Evolutionary conservation across 2,888 invertebrate genomes (phyloP), one percentile per base, ranked within the genome.

Genomic region (Caenorhabditis panamensis): DNA sequence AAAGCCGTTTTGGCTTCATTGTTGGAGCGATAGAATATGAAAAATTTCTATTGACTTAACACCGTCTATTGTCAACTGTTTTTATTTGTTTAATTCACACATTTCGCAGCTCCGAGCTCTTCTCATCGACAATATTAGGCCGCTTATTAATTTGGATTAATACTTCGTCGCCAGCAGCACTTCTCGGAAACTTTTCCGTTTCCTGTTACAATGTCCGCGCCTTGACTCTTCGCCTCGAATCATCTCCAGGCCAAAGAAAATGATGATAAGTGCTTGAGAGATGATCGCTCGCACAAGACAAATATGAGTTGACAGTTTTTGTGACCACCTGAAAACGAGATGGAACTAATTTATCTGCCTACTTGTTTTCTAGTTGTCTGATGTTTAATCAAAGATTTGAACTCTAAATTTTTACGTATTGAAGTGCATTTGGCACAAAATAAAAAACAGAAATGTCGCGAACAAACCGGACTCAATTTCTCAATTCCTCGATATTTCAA

Each of bases 41-140:
- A 75, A 75, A 75, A 66, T 75, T 75, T 75, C 18, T 75, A 75
- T 75, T 75, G 75, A 75, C 75, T 75, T 75, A 64, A 64, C 72
- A 72, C 67, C 69, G 66, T 72, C 71, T 58, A 67, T 72, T 79
- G 79, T 79, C 79, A 79, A 79, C 66, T 79, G 79, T 79, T 79
- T 72, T 79, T 79, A 67, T 79, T 79, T 79, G 79, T 72, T 79
- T 62, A 72, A 72, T 79, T 79, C 76, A 76, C 76, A 67, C 44
- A 36, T 61, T 66, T 78, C 66, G 64, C 64, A 59, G 58, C 63
- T 63, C 49, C 66, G 78, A 66, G 66, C 78, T 71, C 78, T 71
- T 66, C 78, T 44, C 66, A 66, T 44, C 61, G 63, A 63, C 63
- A 71, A 53, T 44, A 62, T 63, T 68, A 62, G 68, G 56, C 13